phyloP scores from a whole-genome alignment of 2,888 invertebrate species.

The Drosophila anomelani region DNA sequence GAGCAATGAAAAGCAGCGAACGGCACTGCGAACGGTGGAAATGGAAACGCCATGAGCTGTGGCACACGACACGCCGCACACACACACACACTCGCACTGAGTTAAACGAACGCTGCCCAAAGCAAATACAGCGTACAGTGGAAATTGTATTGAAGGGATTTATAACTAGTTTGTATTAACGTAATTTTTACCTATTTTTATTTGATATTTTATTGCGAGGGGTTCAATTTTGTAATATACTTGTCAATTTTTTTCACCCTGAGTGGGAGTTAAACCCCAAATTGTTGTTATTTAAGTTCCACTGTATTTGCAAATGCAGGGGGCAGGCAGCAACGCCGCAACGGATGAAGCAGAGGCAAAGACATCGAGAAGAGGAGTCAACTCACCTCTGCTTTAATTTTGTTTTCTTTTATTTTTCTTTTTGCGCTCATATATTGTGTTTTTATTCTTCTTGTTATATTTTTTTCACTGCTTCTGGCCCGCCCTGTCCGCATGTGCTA shows the following conservation, averaged over 20 bases:
- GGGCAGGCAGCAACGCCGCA: constrained; percentile 15
- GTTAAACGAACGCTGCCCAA: constrained; percentile 34
- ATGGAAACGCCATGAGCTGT: constrained; percentile 64
- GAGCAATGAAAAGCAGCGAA: constrained; percentile 34
- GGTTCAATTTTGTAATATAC: not conserved
- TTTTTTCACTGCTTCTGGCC: constrained; percentile 41
- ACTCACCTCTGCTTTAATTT: constrained; percentile 57
- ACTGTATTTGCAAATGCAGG: constrained; percentile 30
- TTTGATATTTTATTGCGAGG: not conserved
- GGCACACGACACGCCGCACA: constrained; percentile 66
- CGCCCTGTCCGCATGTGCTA: constrained; percentile 39
- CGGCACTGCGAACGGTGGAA: constrained; percentile 52
- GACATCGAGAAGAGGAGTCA: constrained; percentile 37
- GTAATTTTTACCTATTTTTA: not conserved
- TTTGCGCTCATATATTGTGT: constrained; percentile 49
- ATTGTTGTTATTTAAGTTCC: not conserved
- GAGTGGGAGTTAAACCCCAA: not conserved
- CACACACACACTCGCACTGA: constrained; percentile 14
- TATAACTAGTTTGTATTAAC: not conserved
- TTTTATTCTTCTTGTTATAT: constrained; percentile 29
- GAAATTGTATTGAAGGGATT: not conserved
- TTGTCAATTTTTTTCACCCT: not conserved
- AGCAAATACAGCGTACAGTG: constrained; percentile 31
- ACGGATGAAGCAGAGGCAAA: constrained; percentile 25
- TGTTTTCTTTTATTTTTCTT: constrained; percentile 44